These are phyloP conservation scores for Caranx melampygus DNA, from an alignment of 2,113 vertebrate species.

Conservation along the genomic window DNA sequence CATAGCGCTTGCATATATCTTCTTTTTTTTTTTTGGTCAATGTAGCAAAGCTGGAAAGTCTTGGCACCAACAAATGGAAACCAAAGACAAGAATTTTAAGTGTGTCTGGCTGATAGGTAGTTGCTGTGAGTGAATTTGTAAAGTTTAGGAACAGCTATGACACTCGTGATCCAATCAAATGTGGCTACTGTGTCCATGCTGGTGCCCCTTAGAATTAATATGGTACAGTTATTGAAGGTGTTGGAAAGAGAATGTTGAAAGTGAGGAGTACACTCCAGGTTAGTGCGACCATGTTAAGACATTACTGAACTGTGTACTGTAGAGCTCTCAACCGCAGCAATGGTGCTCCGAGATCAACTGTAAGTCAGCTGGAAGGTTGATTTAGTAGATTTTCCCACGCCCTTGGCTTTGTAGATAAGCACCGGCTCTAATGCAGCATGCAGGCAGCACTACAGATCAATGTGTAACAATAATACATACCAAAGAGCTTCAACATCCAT, in stretches of 20 bases:
- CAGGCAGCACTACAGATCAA: constrained; percentile 67
- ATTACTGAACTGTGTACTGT: neutral
- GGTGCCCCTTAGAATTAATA: neutral
- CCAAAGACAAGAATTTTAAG: constrained; percentile 15
- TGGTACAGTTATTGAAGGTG: neutral
- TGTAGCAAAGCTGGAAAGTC: constrained; percentile 33
- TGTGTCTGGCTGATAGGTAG: neutral
- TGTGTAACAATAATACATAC: constrained; percentile 68
- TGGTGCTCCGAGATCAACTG: constrained; percentile 13
- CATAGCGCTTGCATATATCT: constrained; percentile 22
- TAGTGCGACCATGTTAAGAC: neutral
- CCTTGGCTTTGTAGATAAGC: constrained; percentile 74
- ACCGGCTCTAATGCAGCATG: constrained; percentile 68
- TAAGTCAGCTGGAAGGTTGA: constrained; percentile 63
- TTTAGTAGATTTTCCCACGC: constrained; percentile 69
- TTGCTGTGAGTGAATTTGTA: neutral
- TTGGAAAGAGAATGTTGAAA: neutral
- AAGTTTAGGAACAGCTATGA: neutral
- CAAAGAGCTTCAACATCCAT: constrained; percentile 66
- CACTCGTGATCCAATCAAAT: neutral
- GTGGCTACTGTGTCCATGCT: neutral
- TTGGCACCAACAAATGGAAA: constrained; percentile 18
- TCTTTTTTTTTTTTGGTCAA: constrained; percentile 9
- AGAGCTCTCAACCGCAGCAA: neutral
- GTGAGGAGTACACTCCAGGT: neutral